These are phyloP conservation scores for Sciaenops ocellatus DNA, from an alignment of 2,797 vertebrate species.

Conservation along the genomic window DNA sequence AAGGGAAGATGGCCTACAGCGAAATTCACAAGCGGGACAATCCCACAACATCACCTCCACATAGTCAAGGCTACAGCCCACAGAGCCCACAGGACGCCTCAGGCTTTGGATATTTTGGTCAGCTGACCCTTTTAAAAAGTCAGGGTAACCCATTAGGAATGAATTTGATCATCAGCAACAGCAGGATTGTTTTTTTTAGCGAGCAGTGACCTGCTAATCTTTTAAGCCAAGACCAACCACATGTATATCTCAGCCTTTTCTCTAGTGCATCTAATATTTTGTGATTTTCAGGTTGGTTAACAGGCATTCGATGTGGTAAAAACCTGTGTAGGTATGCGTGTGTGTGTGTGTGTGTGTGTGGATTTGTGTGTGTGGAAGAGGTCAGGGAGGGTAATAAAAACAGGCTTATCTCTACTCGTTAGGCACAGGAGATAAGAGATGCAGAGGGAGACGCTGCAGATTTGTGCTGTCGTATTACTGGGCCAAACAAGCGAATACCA, in stretches of 20 bases:
- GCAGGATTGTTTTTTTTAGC: conserved; percentile 54
- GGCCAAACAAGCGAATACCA: conserved; percentile 70
- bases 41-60: conserved; percentile 29
- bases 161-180: conserved; percentile 60
- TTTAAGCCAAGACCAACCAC: conserved; percentile 56
- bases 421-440: conserved; percentile 77
- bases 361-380: conserved; percentile 62
- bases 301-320: conserved; percentile 3
- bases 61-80: conserved; percentile 6
- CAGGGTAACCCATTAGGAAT: conserved; percentile 59
- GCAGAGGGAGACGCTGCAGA: conserved; percentile 70
- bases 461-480: conserved; percentile 68
- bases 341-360: conserved; percentile 24
- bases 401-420: conserved; percentile 79
- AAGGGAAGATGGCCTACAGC: conserved; percentile 7
- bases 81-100: conserved; percentile 30
- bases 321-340: conserved; percentile 31
- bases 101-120: conserved; percentile 58
- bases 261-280: conserved; percentile 21
- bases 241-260: conserved; percentile 44
- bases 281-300: conserved; percentile 29
- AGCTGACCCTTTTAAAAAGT: conserved; percentile 58
- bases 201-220: conserved; percentile 57
- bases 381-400: conserved; percentile 79
- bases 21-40: conserved; percentile 36